These are phyloP conservation scores for Oreotrochilus melanogaster DNA, from an alignment of 2,113 vertebrate species.

Conservation along the genomic window DNA sequence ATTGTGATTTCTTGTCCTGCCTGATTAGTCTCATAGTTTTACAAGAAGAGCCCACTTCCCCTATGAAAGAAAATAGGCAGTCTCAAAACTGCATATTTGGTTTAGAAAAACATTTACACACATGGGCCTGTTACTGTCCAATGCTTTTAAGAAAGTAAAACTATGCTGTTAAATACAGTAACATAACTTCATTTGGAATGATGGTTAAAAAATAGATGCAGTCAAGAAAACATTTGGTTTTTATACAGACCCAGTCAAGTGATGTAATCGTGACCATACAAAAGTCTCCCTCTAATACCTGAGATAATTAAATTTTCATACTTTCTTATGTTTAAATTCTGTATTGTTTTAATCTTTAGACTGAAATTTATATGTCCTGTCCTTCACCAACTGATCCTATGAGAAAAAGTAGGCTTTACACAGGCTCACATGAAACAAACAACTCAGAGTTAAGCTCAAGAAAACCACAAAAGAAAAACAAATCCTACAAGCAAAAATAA, in stretches of 20 bases:
- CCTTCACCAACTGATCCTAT: not conserved
- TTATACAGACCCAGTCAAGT: not conserved
- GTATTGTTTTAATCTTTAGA: not conserved
- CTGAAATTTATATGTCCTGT: not conserved
- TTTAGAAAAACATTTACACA: conserved; percentile 22
- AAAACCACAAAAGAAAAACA: not conserved
- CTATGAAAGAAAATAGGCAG: not conserved
- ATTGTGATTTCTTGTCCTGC: not conserved
- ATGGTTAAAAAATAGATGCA: not conserved
- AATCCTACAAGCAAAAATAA: conserved; percentile 39
- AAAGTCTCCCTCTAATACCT: not conserved
- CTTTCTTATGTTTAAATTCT: not conserved
- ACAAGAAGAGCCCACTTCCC: not conserved
- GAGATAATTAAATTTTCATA: not conserved
- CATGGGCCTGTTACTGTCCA: not conserved
- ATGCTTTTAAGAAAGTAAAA: not conserved
- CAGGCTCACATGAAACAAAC: not conserved
- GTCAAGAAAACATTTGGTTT: conserved; percentile 16
- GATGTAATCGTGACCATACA: not conserved
- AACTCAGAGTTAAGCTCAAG: not conserved
- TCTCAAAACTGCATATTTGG: not conserved
- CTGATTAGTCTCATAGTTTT: not conserved
- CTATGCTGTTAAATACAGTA: not conserved
- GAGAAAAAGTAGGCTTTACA: not conserved
- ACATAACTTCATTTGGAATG: not conserved